phyloP scores from a whole-genome alignment of 2,888 invertebrate species.

The Ophioninae sp. region DNA sequence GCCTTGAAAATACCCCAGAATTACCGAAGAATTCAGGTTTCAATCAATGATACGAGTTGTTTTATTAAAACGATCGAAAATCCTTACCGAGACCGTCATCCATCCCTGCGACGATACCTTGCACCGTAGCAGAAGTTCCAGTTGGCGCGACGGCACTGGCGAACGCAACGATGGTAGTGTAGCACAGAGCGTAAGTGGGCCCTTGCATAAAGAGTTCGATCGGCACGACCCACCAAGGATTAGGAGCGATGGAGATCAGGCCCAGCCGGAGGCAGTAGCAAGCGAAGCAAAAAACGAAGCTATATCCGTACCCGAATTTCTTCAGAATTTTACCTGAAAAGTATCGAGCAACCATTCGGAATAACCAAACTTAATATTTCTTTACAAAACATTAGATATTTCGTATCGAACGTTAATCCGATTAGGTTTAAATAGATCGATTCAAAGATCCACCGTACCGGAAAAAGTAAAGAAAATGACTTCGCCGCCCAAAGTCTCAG shows the following conservation, averaged over 20 bases:
- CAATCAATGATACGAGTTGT: not conserved
- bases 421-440: not conserved
- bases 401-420: not conserved
- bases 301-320: constrained; percentile 89
- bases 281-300: constrained; percentile 89
- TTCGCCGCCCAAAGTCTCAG: constrained; percentile 90
- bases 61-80: not conserved
- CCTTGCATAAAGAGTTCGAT: constrained; percentile 92
- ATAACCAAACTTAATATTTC: not conserved
- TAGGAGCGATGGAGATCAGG: constrained; percentile 88
- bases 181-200: constrained; percentile 93
- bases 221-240: constrained; percentile 91
- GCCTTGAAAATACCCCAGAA: constrained; percentile 81
- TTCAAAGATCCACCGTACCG: constrained; percentile 79
- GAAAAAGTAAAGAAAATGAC: constrained; percentile 89
- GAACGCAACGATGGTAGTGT: constrained; percentile 89
- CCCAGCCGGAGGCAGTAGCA: constrained; percentile 89
- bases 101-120: constrained; percentile 93
- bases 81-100: constrained; percentile 90
- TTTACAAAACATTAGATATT: not conserved
- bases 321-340: constrained; percentile 88
- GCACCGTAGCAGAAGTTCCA: constrained; percentile 92
- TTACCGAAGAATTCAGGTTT: not conserved
- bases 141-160: constrained; percentile 83
- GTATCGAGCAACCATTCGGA: not conserved